phyloP scores from a whole-genome alignment of 1,140 invertebrate species.

The Drosophila pectinifera region DNA sequence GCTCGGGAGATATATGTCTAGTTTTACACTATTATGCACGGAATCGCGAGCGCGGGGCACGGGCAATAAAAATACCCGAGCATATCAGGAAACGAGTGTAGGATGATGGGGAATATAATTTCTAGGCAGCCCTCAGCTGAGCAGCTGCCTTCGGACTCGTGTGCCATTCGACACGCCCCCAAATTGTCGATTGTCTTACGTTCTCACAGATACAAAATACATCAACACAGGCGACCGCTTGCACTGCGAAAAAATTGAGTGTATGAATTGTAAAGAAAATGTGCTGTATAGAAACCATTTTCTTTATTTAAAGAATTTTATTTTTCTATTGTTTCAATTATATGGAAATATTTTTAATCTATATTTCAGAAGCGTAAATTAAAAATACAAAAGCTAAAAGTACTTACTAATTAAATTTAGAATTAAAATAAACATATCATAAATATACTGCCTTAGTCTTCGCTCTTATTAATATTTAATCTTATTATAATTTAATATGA shows the following conservation, averaged over 20 bases:
- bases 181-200: conserved; percentile 70
- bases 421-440: too few species aligned
- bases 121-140: conserved; percentile 21
- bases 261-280: rapidly evolving
- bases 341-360: too few species aligned
- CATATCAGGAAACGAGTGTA: conserved; percentile 45
- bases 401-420: too few species aligned
- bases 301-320: too few species aligned
- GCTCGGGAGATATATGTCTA: conserved; percentile 50
- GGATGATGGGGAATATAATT: conserved; percentile 20
- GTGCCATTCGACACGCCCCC: conserved; percentile 69
- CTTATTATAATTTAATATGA: too few species aligned
- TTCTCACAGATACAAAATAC: conserved; percentile 10
- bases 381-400: too few species aligned
- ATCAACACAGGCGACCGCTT: not conserved
- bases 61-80: conserved; percentile 72
- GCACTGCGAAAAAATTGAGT: conserved; percentile 7
- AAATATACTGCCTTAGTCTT: too few species aligned
- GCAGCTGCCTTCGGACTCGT: conserved; percentile 42
- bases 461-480: too few species aligned
- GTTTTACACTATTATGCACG: conserved; percentile 64
- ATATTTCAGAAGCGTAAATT: too few species aligned
- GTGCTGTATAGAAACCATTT: not conserved
- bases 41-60: conserved; percentile 50
- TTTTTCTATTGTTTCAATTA: too few species aligned